These are phyloP conservation scores for Aphelocoma coerulescens DNA, from an alignment of 2,113 vertebrate species.

Conservation along the genomic window DNA sequence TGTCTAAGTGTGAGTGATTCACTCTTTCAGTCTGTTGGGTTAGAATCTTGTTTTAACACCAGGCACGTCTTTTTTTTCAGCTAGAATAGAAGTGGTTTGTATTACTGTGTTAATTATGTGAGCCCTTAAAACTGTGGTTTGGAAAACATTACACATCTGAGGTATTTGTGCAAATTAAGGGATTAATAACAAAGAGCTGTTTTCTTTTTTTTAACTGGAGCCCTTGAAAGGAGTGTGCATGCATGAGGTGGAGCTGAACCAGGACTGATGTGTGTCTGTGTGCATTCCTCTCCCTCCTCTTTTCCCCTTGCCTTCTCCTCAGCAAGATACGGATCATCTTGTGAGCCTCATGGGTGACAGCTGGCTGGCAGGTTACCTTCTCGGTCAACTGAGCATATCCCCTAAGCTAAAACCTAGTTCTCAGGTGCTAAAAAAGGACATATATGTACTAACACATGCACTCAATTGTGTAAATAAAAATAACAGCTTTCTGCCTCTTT, in stretches of 20 bases:
- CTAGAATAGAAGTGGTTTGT: conserved; percentile 7
- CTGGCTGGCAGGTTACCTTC: background rate
- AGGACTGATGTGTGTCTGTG: background rate
- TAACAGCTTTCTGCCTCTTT: background rate
- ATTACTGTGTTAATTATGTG: conserved; percentile 19
- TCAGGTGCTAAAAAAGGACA: background rate
- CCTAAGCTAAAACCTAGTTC: background rate
- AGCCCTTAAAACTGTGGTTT: conserved; percentile 37
- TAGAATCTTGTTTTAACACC: background rate
- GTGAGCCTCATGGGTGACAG: background rate
- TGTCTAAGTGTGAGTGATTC: background rate
- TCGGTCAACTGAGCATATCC: background rate
- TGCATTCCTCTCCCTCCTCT: background rate
- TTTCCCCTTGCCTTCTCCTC: background rate
- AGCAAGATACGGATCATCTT: accelerated
- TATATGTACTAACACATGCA: background rate
- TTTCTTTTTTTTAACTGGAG: background rate
- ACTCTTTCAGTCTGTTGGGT: background rate
- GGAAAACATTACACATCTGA: conserved; percentile 38
- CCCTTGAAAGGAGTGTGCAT: background rate
- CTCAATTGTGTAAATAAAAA: background rate
- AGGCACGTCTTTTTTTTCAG: background rate
- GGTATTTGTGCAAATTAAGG: conserved; percentile 27
- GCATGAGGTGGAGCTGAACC: background rate
- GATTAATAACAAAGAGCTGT: conserved; percentile 7